Percentiles rank a stretch among this genome's conserved stretches.
Evolutionary conservation across 2,797 vertebrate species (phyloP).

Genomic region (Tapera naevia): DNA sequence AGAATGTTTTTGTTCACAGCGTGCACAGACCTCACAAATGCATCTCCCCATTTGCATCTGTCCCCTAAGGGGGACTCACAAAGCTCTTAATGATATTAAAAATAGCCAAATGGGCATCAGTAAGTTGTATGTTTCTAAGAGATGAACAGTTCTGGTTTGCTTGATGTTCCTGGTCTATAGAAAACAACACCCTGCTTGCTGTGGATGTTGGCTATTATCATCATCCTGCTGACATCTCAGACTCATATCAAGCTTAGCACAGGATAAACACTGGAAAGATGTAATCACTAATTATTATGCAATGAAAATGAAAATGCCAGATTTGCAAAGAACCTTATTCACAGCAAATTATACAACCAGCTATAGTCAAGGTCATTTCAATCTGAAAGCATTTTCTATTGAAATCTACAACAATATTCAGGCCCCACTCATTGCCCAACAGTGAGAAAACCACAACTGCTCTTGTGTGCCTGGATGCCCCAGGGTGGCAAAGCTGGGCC

Average conservation of each 20-base stretch:
- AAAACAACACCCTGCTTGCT: not conserved
- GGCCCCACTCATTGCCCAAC: not conserved
- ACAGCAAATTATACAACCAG: not conserved
- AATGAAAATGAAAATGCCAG: not conserved
- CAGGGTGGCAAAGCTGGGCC: rapidly evolving
- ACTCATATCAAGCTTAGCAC: not conserved
- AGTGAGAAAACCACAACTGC: not conserved
- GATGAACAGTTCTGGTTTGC: not conserved
- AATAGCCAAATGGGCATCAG: not conserved
- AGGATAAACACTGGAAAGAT: slow-evolving; percentile 28
- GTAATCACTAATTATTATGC: not conserved
- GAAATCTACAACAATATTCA: slow-evolving; percentile 34
- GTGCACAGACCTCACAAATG: not conserved
- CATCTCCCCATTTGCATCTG: not conserved
- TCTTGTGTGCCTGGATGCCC: not conserved
- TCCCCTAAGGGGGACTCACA: not conserved
- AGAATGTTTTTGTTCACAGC: not conserved
- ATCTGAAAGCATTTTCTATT: slow-evolving; percentile 27
- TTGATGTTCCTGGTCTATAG: not conserved
- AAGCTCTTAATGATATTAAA: slow-evolving; percentile 9
- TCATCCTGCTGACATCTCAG: not conserved
- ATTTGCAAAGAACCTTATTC: not conserved
- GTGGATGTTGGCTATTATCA: not conserved
- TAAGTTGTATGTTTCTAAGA: not conserved
- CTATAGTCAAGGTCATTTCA: slow-evolving; percentile 3